phyloP scores from a whole-genome alignment of 2,888 invertebrate genomes.

The Malthinus flaveolus region DNA sequence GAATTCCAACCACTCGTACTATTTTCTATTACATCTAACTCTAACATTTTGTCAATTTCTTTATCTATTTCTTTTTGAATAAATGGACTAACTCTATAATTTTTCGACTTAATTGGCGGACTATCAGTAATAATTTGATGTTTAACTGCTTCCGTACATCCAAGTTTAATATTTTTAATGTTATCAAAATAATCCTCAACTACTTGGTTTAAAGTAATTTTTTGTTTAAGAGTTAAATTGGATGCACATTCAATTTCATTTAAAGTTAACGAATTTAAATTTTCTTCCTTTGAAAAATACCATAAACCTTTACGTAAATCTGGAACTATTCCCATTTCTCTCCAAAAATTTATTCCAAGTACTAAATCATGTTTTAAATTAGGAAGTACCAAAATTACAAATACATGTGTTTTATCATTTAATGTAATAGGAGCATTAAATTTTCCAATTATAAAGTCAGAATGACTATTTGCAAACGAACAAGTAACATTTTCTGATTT shows the following conservation, averaged over 20 bases:
- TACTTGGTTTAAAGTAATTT: too few relatives aligned
- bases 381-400: background rate
- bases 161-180: background rate
- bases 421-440: too few relatives aligned
- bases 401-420: too few relatives aligned
- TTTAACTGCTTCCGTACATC: constrained; percentile 16
- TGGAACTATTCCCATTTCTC: background rate
- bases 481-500: too few relatives aligned
- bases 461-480: too few relatives aligned
- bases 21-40: background rate
- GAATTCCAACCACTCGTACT: constrained; percentile 4
- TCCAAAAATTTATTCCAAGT: background rate
- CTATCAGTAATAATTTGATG: constrained; percentile 18
- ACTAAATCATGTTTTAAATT: background rate
- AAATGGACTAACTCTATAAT: constrained; percentile 14
- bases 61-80: constrained; percentile 12
- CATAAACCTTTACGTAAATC: background rate
- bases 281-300: background rate
- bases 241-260: too few relatives aligned
- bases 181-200: too few relatives aligned
- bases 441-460: too few relatives aligned
- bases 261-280: too few relatives aligned
- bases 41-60: constrained; percentile 9
- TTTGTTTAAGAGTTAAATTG: too few relatives aligned
- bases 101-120: constrained; percentile 18